Base-by-base conservation (phyloP, 2,113 vertebrate species). In the Dicaeum eximium region DNA sequence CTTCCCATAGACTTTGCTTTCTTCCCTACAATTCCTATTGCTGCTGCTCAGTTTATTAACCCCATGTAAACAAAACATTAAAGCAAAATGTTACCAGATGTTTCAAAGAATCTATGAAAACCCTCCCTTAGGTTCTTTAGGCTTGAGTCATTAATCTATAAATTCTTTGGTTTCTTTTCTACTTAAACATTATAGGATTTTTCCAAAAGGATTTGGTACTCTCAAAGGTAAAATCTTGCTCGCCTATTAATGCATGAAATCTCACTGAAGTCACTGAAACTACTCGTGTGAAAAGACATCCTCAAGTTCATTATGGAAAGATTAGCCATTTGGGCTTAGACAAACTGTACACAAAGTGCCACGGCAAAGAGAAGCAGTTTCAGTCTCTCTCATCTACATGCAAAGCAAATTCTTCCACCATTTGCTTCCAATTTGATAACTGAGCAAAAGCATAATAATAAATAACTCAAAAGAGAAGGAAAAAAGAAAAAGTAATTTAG, bases 1-100 rank as follows among this genome's bases (percentile, higher is more conserved):
- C 88, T 65, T 90, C 38, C 54, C 54, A 50, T 64, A 35, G 38
- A 35, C 57, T 72, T 72, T 51, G n/a, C 88, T 86, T 73, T 37
- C 54, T 75, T 82, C 78, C 25, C 54, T 77, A 66, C 67, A 37
- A 56, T 61, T 92, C 60, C 45, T 95, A 15, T 81, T 80, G 61
- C 74, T 35, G 47, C 38, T 86, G 77, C 44, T 93, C 90, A 78
- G 80, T 90, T 95, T 92, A 90, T 96, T 94, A 95, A 96, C 85
- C 90, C 85, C 88, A 83, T 51, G 82, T 95, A 97, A 96, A 96
- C 92, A 94, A 44, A 93, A 90, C 79, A 88, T 86, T 95, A 93
- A 94, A 80, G 92, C 72, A 92, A 95, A 96, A 91, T 83, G 85
- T 78, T 97, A 96, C 90, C 91, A 92, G 94, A 97, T 96, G 95